These are phyloP conservation scores for Zoanthus gigantus DNA, from an alignment of 92 coral and sea anemone genomes.

Conservation along the genomic window DNA sequence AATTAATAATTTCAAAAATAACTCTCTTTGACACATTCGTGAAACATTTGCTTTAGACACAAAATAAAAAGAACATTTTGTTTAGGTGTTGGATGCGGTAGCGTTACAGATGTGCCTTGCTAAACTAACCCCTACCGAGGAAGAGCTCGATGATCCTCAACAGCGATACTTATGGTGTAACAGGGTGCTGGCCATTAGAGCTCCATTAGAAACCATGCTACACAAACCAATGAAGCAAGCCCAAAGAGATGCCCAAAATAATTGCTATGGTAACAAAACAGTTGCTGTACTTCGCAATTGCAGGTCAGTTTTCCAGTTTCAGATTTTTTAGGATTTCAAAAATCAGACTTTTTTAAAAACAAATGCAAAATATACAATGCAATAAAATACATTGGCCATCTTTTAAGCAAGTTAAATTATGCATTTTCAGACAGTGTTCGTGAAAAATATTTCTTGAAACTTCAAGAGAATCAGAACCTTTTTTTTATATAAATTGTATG, in stretches of 20 bases:
- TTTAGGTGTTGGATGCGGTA: conserved; percentile 75
- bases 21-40: no score
- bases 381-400: not conserved
- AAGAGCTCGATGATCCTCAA: conserved; percentile 61
- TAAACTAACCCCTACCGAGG: conserved; percentile 69
- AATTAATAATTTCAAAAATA: no score
- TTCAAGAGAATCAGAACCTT: no score
- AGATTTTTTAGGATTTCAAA: no score
- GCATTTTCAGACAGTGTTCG: no score
- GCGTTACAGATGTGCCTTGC: conserved; percentile 79
- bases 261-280: conserved; percentile 61
- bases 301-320: conserved; percentile 68
- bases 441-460: no score
- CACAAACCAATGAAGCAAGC: conserved; percentile 9
- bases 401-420: not conserved
- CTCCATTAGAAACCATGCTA: conserved; percentile 69
- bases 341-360: not conserved
- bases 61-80: not conserved
- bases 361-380: not conserved
- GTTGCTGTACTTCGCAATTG: conserved; percentile 53
- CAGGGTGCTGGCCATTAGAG: conserved; percentile 74
- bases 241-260: not conserved
- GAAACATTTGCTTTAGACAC: no score
- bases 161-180: conserved; percentile 82
- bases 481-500: no score